These are phyloP conservation scores for Notothenia rossii DNA, from an alignment of 2,113 vertebrate species.

Conservation along the genomic window DNA sequence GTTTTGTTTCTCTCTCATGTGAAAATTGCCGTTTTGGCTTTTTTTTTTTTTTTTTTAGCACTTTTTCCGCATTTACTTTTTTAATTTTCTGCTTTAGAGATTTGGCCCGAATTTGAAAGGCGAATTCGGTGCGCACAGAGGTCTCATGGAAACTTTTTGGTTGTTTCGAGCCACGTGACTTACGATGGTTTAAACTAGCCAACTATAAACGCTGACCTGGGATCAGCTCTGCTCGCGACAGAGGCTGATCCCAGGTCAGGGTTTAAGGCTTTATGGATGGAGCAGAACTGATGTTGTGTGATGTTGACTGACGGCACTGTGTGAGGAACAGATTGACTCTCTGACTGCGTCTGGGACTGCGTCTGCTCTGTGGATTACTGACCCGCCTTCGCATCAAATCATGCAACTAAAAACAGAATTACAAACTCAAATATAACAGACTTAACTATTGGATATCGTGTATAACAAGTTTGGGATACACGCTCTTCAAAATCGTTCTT, in stretches of 20 bases:
- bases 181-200: constrained; percentile 52
- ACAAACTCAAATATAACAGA: not conserved
- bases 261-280: constrained; percentile 45
- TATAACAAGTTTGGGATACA: not conserved
- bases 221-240: not conserved
- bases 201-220: constrained; percentile 26
- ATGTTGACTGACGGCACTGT: constrained; percentile 77
- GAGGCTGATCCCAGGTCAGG: constrained; percentile 28
- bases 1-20: not conserved
- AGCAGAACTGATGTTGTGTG: constrained; percentile 66
- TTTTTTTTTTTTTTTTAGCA: constrained; percentile 26
- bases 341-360: constrained; percentile 40
- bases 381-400: constrained; percentile 1
- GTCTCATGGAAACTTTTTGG: constrained; percentile 68
- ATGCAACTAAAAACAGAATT: constrained; percentile 8
- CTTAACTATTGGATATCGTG: constrained; percentile 7
- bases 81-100: constrained; percentile 12
- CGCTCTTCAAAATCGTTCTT: not conserved
- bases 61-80: constrained; percentile 22
- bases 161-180: constrained; percentile 75
- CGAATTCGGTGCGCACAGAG: not conserved
- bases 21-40: constrained; percentile 18
- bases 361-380: constrained; percentile 65
- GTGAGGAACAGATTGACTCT: constrained; percentile 72
- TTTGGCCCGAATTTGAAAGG: not conserved